A percentile compares a stretch with the other conserved stretches of the same genome.
Conservation (phyloP, 2,113 vertebrate genomes). For the Dendrocopos noguchii region DNA sequence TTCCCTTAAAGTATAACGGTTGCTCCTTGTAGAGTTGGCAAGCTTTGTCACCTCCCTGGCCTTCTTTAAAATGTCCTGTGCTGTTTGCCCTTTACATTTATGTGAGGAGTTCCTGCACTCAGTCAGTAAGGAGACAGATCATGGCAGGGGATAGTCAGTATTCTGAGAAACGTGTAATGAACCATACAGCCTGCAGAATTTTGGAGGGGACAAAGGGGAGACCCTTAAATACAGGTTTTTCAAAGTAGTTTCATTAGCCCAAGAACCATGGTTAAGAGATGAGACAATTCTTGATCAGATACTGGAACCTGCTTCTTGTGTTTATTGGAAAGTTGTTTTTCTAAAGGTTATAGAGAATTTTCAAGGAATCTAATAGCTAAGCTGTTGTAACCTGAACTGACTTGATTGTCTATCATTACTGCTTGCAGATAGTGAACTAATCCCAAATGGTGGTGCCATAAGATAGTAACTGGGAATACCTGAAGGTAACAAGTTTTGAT, state of each 20-base stretch:
- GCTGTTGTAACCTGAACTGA: background rate
- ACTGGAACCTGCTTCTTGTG: background rate
- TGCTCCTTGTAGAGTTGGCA: background rate
- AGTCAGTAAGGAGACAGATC: background rate
- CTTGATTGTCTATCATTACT: background rate
- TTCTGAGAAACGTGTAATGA: background rate
- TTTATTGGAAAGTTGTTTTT: slow-evolving; percentile 33
- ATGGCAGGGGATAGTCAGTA: background rate
- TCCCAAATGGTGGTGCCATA: background rate
- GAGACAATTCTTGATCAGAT: slow-evolving; percentile 4
- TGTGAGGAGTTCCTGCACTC: background rate
- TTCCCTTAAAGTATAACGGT: background rate
- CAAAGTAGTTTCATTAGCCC: background rate
- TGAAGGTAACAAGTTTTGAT: background rate
- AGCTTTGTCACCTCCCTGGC: background rate
- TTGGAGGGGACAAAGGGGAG: background rate
- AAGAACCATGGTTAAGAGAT: slow-evolving; percentile 7
- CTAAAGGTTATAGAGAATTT: background rate
- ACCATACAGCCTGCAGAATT: background rate
- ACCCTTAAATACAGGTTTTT: background rate
- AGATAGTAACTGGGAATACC: background rate
- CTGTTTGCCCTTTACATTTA: background rate
- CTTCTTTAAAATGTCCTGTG: background rate
- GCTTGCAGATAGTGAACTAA: background rate
- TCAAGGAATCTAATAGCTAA: background rate